Percentiles rank a stretch among this genome's conserved stretches.
Conservation (phyloP, 2,113 vertebrate genomes). For the Phylloscopus whistleri region DNA sequence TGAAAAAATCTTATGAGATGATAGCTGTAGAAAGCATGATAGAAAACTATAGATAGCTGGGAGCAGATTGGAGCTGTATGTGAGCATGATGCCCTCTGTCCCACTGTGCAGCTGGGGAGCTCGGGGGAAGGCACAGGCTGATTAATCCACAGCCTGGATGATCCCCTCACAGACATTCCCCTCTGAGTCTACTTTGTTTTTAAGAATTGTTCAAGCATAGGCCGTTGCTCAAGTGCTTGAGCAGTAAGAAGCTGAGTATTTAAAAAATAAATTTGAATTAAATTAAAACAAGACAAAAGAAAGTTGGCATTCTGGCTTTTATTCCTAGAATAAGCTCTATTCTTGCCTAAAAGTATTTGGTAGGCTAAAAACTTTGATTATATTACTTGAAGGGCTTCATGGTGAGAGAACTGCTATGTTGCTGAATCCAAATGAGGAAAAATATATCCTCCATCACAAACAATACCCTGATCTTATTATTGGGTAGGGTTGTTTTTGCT, state of each 20-base stretch:
- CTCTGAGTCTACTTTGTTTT: neutral
- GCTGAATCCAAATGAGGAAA: neutral
- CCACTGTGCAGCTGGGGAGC: neutral
- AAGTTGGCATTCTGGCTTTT: neutral
- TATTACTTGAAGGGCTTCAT: neutral
- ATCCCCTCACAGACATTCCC: neutral
- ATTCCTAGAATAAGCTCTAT: neutral
- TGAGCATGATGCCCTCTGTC: neutral
- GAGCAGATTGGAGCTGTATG: neutral
- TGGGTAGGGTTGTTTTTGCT: neutral
- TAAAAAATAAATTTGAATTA: neutral
- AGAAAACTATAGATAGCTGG: neutral
- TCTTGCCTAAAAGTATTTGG: neutral
- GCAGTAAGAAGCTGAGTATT: neutral
- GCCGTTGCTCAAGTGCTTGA: accelerated
- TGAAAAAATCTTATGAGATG: neutral
- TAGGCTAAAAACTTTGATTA: neutral
- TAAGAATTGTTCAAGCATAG: neutral
- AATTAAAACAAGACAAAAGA: neutral
- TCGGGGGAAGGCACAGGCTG: accelerated
- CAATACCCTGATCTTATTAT: neutral
- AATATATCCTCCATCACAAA: neutral
- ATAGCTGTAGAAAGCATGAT: neutral
- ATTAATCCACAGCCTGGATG: neutral
- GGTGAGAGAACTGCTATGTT: neutral